phyloP scores from a whole-genome alignment of 2,797 vertebrate genomes.

The Dendrocincla fuliginosa region DNA sequence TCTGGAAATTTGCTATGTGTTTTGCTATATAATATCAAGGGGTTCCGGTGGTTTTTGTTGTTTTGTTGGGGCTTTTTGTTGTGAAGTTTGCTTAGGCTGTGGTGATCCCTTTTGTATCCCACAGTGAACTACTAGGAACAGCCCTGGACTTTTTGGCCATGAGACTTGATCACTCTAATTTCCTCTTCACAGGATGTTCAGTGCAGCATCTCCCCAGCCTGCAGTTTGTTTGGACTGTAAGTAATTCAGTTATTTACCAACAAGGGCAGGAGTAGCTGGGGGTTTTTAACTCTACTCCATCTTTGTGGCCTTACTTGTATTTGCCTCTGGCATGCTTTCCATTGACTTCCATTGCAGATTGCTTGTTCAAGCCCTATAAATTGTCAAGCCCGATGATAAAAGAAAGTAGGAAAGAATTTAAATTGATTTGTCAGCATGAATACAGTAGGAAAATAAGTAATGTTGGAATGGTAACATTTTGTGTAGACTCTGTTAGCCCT shows the following conservation, averaged over 20 bases:
- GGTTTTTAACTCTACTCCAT: neutral
- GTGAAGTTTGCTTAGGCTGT: neutral
- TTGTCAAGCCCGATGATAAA: neutral
- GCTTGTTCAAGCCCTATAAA: neutral
- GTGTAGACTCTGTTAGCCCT: neutral
- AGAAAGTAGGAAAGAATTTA: neutral
- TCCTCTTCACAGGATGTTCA: neutral
- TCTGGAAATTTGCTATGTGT: neutral
- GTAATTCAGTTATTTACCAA: neutral
- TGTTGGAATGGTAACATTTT: neutral
- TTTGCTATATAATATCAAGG: neutral
- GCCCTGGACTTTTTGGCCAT: slow-evolving; percentile 1
- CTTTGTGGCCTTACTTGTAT: neutral
- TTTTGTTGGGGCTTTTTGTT: neutral
- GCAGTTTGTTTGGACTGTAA: neutral
- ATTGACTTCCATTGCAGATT: neutral
- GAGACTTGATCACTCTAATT: slow-evolving; percentile 52
- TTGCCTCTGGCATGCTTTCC: neutral
- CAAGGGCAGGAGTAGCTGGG: neutral
- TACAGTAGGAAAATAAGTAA: neutral
- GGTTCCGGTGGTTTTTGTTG: neutral
- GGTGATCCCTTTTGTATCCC: slow-evolving; percentile 8
- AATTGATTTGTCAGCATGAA: neutral
- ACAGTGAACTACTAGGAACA: neutral
- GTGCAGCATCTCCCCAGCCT: neutral